These are phyloP conservation scores for Myotis daubentonii DNA, from an alignment of 2,797 vertebrate genomes.

Conservation along the genomic window DNA sequence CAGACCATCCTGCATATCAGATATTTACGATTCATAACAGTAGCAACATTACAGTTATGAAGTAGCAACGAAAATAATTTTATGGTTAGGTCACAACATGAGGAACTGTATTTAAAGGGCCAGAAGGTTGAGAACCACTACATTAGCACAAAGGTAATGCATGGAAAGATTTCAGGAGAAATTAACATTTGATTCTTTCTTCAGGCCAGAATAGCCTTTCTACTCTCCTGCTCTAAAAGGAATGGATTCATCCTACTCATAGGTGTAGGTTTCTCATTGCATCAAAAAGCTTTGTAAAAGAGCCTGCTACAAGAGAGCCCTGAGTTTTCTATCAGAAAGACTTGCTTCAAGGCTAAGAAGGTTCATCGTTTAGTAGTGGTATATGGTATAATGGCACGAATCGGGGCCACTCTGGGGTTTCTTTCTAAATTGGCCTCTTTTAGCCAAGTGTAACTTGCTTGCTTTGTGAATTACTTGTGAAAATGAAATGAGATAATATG, in stretches of 20 bases:
- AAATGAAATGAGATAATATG: not conserved
- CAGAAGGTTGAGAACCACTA: too few species aligned
- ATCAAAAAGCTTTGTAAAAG: slow-evolving; percentile 20
- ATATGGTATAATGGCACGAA: not conserved
- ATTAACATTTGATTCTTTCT: not conserved
- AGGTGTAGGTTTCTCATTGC: slow-evolving; percentile 2
- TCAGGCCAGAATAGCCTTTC: not conserved
- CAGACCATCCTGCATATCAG: too few species aligned
- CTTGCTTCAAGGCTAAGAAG: not conserved
- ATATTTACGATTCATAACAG: too few species aligned
- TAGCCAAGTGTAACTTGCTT: not conserved
- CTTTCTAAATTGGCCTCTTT: slow-evolving; percentile 30
- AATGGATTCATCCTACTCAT: not conserved
- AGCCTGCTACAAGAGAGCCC: not conserved
- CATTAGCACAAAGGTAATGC: not conserved
- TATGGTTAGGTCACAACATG: too few species aligned
- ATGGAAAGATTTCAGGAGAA: slow-evolving; percentile 35
- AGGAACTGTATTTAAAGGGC: too few species aligned
- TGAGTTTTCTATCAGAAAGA: not conserved
- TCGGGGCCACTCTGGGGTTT: not conserved
- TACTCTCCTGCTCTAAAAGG: not conserved
- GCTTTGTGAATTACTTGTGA: slow-evolving; percentile 12
- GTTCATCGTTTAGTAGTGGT: not conserved
- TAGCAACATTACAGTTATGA: too few species aligned
- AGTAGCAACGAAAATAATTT: too few species aligned